Evolutionary conservation across 2,888 invertebrate genomes (phyloP), one percentile per base, ranked within the genome.

Genomic region (Athalia rosae): DNA sequence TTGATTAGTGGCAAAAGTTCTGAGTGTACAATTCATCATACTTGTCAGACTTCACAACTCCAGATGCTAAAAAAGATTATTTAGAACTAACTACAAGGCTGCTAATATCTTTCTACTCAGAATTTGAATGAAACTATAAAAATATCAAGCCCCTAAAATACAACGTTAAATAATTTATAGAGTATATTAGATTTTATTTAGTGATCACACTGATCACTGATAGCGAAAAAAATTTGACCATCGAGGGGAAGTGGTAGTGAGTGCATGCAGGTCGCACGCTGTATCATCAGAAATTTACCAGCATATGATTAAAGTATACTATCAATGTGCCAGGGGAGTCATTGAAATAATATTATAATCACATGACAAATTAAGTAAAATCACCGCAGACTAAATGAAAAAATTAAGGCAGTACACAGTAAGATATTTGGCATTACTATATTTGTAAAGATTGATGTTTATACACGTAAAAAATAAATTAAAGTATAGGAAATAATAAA

Each of bases 1-100:
- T 67, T 50, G 28, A 45, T 45, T 6, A 6, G 3, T 67, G 28
- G 41, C 4, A 45, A 4, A 58, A 13, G 45, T 58, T 58, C 58
- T 4, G 58, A 15, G 47, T 47, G 13, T 53, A 3, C n/a, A 56
- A 58, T 71, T 58, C 56, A 71, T 61, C 11, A 61, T 74, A 74
- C 59, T 74, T 74, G 74, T 62, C 74, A 74, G 74, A 50, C 62
- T 47, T 59, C 48, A 74, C 74, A 74, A 28, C 74, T 74, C 62
- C 74, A 74, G 62, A 74, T 61, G 43, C 4, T 62, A 15, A 11
- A 47, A 61, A 5, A 13, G 13, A 13, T 74, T 61, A 61, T 74
- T 74, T 59, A 9, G 28, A 74, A 62, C 15, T 62, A 45, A 13
- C 74, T 74, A 59, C 48, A 4, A 74, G 74, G 61, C 61, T 62